Conservation (phyloP, 2,888 invertebrate species). For the Poecilus cupreus region DNA sequence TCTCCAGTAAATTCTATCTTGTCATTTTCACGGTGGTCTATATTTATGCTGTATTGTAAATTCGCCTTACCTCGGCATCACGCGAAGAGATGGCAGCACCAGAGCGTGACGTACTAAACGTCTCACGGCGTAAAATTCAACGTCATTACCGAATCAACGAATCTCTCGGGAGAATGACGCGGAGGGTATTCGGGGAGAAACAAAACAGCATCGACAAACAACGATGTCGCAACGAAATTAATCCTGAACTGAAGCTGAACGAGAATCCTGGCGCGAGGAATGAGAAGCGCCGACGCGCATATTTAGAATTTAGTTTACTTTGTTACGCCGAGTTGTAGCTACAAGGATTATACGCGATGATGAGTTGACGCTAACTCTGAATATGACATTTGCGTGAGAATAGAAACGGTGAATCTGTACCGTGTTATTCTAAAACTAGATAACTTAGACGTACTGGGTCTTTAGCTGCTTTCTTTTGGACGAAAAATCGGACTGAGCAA, state of each 20-base stretch:
- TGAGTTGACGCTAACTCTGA: no score
- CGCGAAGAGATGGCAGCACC: no score
- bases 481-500: no score
- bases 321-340: neutral
- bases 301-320: neutral
- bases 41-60: no score
- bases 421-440: no score
- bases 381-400: no score
- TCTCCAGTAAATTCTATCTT: neutral
- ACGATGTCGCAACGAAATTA: neutral
- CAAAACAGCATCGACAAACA: neutral
- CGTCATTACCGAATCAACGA: neutral
- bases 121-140: neutral
- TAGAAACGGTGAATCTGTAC: no score
- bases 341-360: no score
- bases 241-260: neutral
- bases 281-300: no score
- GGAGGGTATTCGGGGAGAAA: neutral
- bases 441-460: no score
- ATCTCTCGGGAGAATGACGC: neutral
- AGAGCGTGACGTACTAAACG: neutral
- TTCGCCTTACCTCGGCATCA: no score
- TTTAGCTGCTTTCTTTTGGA: no score
- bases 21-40: neutral
- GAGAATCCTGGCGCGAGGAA: neutral